Conservation (phyloP, 2,113 vertebrate species). For the Argyrosomus japonicus region DNA sequence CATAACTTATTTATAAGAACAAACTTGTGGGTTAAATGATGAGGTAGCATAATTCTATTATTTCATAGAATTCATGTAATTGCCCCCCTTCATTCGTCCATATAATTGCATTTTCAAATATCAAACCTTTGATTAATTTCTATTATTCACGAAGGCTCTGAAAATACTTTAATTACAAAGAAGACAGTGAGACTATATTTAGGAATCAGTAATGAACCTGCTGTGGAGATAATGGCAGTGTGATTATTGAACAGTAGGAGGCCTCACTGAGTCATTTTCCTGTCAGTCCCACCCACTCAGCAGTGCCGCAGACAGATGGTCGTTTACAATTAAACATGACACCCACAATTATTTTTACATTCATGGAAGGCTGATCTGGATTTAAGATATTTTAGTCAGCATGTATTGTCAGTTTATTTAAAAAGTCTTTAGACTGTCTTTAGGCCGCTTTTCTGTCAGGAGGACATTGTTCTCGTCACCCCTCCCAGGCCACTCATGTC, state of each 20-base stretch:
- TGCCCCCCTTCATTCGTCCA: background rate
- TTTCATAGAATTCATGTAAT: constrained; percentile 1
- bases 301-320: constrained; percentile 7
- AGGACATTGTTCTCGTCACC: constrained; percentile 71
- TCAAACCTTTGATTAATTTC: constrained; percentile 8
- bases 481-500: constrained; percentile 55
- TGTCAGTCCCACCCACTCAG: constrained; percentile 13
- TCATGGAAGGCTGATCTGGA: background rate
- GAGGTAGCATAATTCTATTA: constrained; percentile 31
- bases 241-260: constrained; percentile 61
- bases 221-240: constrained; percentile 35
- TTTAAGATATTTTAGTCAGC: background rate
- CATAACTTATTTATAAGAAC: background rate
- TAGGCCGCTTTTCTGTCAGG: constrained; percentile 48
- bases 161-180: constrained; percentile 33
- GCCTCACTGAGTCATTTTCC: constrained; percentile 28
- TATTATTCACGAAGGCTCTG: background rate
- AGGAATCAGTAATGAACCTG: constrained; percentile 17
- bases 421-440: background rate
- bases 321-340: constrained; percentile 14
- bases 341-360: constrained; percentile 17
- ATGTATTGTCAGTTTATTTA: background rate
- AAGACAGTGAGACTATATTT: constrained; percentile 11
- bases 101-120: background rate
- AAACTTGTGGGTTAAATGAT: constrained; percentile 11